These are phyloP conservation scores for Heloderma charlesbogerti DNA, from an alignment of 2,113 vertebrate genomes.

Conservation along the genomic window DNA sequence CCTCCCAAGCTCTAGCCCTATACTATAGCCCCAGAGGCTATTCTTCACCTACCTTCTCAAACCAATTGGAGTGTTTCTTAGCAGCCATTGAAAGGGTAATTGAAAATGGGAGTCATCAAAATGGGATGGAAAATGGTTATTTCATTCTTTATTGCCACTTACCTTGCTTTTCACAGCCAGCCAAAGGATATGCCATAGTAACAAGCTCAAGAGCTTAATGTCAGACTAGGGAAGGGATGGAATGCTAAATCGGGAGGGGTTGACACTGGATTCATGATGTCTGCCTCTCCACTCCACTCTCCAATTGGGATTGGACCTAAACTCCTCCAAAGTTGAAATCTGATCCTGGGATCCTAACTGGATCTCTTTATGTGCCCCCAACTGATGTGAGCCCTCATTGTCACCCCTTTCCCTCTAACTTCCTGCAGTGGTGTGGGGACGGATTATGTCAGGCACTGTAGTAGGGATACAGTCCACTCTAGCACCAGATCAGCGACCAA, in stretches of 20 bases:
- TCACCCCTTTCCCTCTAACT: background rate
- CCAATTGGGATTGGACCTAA: background rate
- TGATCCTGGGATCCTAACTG: background rate
- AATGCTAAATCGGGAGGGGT: background rate
- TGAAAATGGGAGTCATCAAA: slow-evolving; percentile 31
- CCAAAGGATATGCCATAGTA: background rate
- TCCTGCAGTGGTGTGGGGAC: background rate
- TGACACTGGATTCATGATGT: background rate
- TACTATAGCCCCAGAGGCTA: background rate
- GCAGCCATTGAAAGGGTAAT: background rate
- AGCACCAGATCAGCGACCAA: background rate
- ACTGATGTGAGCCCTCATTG: background rate
- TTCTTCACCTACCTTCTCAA: slow-evolving; percentile 15
- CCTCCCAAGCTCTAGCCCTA: background rate
- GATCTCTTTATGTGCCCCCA: background rate
- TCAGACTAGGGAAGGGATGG: background rate
- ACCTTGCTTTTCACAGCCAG: background rate
- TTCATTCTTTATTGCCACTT: slow-evolving; percentile 1
- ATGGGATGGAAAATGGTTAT: background rate
- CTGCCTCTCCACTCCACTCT: background rate
- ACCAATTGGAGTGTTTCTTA: slow-evolving; percentile 13
- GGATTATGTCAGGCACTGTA: background rate
- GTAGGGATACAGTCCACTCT: background rate
- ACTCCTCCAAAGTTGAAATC: background rate
- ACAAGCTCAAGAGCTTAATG: background rate